A percentile compares a stretch with the other conserved stretches of the same genome.
These are phyloP conservation scores for Punctoribates punctum DNA, from an alignment of 2,888 invertebrate species.

Conservation along the genomic window DNA sequence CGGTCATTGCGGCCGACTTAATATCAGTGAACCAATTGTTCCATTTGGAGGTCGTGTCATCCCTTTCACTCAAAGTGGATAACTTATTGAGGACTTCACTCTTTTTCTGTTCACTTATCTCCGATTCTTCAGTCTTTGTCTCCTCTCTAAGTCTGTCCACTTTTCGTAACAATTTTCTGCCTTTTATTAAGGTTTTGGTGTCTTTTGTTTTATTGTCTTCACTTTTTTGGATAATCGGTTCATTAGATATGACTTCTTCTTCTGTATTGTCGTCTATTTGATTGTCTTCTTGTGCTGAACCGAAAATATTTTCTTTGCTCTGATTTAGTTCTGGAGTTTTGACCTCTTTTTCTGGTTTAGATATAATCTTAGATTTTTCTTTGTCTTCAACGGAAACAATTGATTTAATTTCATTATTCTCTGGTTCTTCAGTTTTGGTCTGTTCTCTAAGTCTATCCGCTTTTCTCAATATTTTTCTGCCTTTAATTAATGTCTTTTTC, in stretches of 20 bases:
- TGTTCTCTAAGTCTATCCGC: neutral
- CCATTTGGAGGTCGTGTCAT: neutral
- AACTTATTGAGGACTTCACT: slow-evolving; percentile 15
- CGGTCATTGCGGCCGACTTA: slow-evolving; percentile 27
- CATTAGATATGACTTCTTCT: neutral
- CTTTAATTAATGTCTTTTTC: neutral
- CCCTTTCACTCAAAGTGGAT: neutral
- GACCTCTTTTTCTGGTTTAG: too few species aligned
- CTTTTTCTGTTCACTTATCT: slow-evolving; percentile 7
- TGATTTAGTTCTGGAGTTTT: neutral
- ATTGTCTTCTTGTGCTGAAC: neutral
- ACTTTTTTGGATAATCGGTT: neutral
- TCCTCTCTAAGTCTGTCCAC: neutral
- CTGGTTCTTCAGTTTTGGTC: neutral
- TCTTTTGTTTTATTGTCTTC: neutral
- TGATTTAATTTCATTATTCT: neutral
- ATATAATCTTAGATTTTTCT: too few species aligned
- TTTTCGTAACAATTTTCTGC: slow-evolving; percentile 9
- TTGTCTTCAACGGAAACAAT: neutral
- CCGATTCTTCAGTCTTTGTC: neutral
- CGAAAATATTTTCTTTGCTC: neutral
- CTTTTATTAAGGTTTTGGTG: slow-evolving; percentile 10
- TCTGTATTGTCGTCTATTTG: neutral
- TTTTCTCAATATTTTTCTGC: neutral
- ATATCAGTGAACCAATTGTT: slow-evolving; percentile 31